These are phyloP conservation scores for Melanocharis versteri DNA, from an alignment of 2,113 vertebrate genomes.

Conservation along the genomic window DNA sequence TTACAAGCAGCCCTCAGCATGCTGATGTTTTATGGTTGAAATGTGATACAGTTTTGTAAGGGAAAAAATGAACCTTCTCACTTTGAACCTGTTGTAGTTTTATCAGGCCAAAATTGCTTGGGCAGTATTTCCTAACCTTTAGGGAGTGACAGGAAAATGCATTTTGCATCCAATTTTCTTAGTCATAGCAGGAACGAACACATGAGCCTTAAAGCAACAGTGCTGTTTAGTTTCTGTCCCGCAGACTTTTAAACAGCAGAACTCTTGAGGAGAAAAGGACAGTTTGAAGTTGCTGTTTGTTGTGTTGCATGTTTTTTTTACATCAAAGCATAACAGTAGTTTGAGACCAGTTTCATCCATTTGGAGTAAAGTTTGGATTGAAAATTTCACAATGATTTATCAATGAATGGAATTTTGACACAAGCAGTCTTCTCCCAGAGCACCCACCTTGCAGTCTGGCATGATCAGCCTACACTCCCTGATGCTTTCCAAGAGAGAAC, in stretches of 20 bases:
- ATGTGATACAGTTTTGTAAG: not conserved
- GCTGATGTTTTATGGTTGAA: not conserved
- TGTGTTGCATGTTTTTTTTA: not conserved
- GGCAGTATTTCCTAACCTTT: slow-evolving; percentile 39
- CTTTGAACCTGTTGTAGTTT: slow-evolving; percentile 7
- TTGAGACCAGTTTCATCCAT: not conserved
- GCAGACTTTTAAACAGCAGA: not conserved
- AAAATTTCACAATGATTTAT: not conserved
- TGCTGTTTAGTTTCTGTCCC: not conserved
- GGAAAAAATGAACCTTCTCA: slow-evolving; percentile 13
- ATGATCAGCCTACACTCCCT: not conserved
- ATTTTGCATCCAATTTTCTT: slow-evolving; percentile 39
- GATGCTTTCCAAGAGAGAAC: not conserved
- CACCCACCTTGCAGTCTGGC: not conserved
- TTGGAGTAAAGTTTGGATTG: not conserved
- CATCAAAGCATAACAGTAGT: not conserved
- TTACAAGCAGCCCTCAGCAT: not conserved
- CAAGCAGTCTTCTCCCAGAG: not conserved
- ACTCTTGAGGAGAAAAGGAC: not conserved
- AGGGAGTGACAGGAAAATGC: slow-evolving; percentile 46
- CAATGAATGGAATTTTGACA: not conserved
- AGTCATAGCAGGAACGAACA: not conserved
- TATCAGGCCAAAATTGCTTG: not conserved
- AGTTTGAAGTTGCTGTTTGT: not conserved
- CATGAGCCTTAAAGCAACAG: not conserved